These are phyloP conservation scores for Heliconius himera DNA, from an alignment of 1,140 invertebrate species.

Conservation along the genomic window DNA sequence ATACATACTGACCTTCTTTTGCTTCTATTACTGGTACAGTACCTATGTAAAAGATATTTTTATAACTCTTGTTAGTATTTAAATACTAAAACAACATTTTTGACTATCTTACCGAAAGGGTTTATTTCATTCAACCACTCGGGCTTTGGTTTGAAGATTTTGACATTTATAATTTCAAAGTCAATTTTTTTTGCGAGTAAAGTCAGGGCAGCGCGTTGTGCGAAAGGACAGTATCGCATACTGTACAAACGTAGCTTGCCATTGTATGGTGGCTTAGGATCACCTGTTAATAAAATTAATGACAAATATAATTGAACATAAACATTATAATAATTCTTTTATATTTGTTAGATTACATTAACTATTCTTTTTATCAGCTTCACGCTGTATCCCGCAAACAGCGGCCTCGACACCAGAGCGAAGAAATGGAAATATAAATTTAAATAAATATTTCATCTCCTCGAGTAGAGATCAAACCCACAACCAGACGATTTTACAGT, in stretches of 20 bases:
- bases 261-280: slow-evolving; percentile 69
- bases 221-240: slow-evolving; percentile 93
- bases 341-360: too few species aligned
- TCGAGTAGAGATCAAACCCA: too few species aligned
- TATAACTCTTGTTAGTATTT: not conserved
- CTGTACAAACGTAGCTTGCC: slow-evolving; percentile 84
- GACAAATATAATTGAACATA: too few species aligned
- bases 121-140: slow-evolving; percentile 90
- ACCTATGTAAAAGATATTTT: slow-evolving; percentile 56
- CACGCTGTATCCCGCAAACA: too few species aligned
- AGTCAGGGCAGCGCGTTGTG: slow-evolving; percentile 91
- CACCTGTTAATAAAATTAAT: slow-evolving; percentile 48
- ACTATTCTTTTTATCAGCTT: too few species aligned
- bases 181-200: slow-evolving; percentile 93
- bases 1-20: slow-evolving; percentile 85
- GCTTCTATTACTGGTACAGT: slow-evolving; percentile 93
- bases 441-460: too few species aligned
- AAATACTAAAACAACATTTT: not conserved
- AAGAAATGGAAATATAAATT: too few species aligned
- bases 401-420: too few species aligned
- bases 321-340: too few species aligned
- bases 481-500: too few species aligned
- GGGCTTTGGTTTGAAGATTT: slow-evolving; percentile 89
- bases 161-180: slow-evolving; percentile 92
- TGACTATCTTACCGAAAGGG: slow-evolving; percentile 80